Base-by-base conservation (phyloP, 2,888 invertebrate species). In the Gandaritis pyraliata region DNA sequence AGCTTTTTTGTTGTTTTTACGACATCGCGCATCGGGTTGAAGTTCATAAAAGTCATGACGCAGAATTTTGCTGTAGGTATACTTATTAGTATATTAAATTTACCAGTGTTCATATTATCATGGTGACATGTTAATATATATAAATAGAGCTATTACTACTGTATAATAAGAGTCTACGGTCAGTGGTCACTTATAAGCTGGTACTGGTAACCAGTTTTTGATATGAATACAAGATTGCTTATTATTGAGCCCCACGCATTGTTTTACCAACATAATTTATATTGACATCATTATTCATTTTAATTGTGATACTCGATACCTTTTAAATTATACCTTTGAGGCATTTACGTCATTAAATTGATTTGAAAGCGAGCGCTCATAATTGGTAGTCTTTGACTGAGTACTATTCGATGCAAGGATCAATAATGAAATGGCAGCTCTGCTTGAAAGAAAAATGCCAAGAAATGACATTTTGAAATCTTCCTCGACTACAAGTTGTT, bases 281-380 rank as follows among this genome's bases (percentile, higher is more conserved):
- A 72, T 71, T 72, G 72, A 71, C 72, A 69, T 75, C 78, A 81
- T 83, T 80, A 82, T 74, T 82, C 79, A 82, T 80, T 79, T 81
- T 81, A 84, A 83, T 81, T 78, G 75, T 78, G 72, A 72, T 75
- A 78, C 75, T 80, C 74, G 74, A 76, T 81, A 74, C 75, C 71
- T 75, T 78, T 80, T 75, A 77, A 81, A 82, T 79, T 74, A 74
- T 67, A 71, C 71, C 73, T 78, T 72, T 69, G 64, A 77, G 74
- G 72, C 72, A 72, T 72, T 70, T 70, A 75, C 65, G 65, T 69
- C 56, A 47, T 58, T 53, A 56, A 65, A 52, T 64, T 36, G 30
- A 45, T 41, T 61, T 49, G 15, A 62, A 64, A 53, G 53, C 49
- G 45, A 55, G 49, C 58, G 30, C 58, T 53, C 52, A 64, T 60